Evolutionary conservation across 2,888 invertebrate genomes (phyloP).

Genomic region (Drosophila robusta): DNA sequence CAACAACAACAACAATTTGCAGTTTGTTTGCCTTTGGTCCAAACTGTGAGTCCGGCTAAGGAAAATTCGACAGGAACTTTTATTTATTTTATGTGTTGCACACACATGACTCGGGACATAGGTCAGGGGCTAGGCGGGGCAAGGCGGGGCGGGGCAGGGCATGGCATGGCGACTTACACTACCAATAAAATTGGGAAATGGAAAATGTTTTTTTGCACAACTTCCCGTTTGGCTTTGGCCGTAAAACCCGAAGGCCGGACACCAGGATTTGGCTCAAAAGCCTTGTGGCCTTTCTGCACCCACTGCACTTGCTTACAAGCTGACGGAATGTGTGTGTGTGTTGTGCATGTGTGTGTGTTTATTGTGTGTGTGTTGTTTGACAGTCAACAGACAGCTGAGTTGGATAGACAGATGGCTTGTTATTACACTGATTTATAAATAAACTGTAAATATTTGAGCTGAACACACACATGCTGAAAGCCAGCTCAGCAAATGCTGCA

Average conservation of each 20-base stretch:
- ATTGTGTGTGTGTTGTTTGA: slow-evolving; percentile 35
- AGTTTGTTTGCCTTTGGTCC: slow-evolving; percentile 54
- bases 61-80: slow-evolving; percentile 64
- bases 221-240: slow-evolving; percentile 39
- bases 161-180: slow-evolving; percentile 44
- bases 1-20: slow-evolving; percentile 40
- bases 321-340: background rate
- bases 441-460: slow-evolving; percentile 77
- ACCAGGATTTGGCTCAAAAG: slow-evolving; percentile 41
- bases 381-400: slow-evolving; percentile 61
- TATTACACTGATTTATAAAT: slow-evolving; percentile 80
- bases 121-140: background rate
- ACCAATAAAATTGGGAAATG: slow-evolving; percentile 77
- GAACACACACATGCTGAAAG: slow-evolving; percentile 34
- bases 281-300: slow-evolving; percentile 16
- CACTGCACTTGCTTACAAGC: slow-evolving; percentile 16
- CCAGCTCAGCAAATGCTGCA: slow-evolving; percentile 30
- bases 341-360: slow-evolving; percentile 7
- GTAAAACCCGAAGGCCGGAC: slow-evolving; percentile 49
- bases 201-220: slow-evolving; percentile 73
- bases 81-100: slow-evolving; percentile 67
- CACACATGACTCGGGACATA: slow-evolving; percentile 6
- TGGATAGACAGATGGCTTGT: slow-evolving; percentile 72
- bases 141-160: background rate
- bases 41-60: slow-evolving; percentile 34